A percentile compares a stretch with the other conserved stretches of the same genome.
phyloP scores from a whole-genome alignment of 2,888 invertebrate species.

The Diarsia mendica region DNA sequence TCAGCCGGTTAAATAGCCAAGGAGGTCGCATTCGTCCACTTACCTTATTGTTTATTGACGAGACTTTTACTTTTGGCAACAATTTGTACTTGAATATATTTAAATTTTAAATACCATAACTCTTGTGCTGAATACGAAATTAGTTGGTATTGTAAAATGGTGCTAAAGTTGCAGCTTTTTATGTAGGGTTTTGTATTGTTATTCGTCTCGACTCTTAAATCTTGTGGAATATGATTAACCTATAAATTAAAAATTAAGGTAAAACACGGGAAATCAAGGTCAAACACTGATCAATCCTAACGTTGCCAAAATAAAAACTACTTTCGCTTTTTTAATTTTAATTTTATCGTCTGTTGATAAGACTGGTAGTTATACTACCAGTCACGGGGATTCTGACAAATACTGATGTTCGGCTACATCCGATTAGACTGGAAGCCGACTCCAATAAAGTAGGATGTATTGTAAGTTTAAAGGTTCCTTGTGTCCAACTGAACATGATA shows the following conservation, averaged over 20 bases:
- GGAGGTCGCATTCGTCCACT: slow-evolving; percentile 43
- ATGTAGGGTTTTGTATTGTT: neutral
- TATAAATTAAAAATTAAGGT: neutral
- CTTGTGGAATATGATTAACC: neutral
- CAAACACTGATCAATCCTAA: too few species aligned
- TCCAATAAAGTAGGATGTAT: too few species aligned
- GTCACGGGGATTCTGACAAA: neutral
- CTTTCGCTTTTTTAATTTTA: too few species aligned
- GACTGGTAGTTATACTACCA: too few species aligned
- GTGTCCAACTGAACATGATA: too few species aligned
- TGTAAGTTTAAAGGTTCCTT: too few species aligned
- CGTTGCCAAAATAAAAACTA: too few species aligned
- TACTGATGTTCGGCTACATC: too few species aligned
- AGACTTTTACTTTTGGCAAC: slow-evolving; percentile 60
- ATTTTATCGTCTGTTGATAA: too few species aligned
- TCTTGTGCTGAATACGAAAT: slow-evolving; percentile 41
- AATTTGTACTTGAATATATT: slow-evolving; percentile 34
- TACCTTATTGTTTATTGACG: slow-evolving; percentile 23
- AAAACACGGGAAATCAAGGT: neutral
- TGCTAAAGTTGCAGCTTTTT: slow-evolving; percentile 7
- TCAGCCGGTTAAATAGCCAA: slow-evolving; percentile 33
- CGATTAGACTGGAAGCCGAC: too few species aligned
- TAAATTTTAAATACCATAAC: slow-evolving; percentile 36
- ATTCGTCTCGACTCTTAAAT: neutral
- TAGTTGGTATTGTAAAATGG: neutral